These are phyloP conservation scores for Chaetogeoica ovagalla DNA, from an alignment of 2,888 invertebrate genomes.

Conservation along the genomic window DNA sequence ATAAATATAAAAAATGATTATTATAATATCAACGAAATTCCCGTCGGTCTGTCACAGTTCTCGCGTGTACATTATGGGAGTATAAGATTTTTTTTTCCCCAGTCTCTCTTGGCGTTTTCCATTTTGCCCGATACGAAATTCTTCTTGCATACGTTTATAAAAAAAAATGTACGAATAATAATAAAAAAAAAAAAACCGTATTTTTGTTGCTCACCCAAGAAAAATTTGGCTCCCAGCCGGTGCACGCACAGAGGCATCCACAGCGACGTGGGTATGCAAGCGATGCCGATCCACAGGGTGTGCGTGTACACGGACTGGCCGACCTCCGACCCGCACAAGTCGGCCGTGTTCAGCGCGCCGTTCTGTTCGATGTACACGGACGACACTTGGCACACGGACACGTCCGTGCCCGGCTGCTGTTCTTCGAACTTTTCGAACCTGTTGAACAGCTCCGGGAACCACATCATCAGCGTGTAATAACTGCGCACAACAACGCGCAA, in stretches of 20 bases:
- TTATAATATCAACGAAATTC: too few species aligned
- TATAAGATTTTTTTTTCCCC: too few species aligned
- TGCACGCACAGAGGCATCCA: conserved; percentile 79
- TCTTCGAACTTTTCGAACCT: conserved; percentile 77
- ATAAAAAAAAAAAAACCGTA: too few species aligned
- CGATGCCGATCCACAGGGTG: conserved; percentile 77
- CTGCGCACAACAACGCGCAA: conserved; percentile 61
- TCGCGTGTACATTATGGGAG: too few species aligned
- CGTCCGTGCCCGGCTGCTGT: conserved; percentile 68
- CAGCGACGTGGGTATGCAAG: conserved; percentile 78
- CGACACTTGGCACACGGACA: conserved; percentile 76
- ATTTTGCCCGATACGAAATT: too few species aligned
- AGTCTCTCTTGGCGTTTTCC: too few species aligned
- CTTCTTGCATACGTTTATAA: too few species aligned
- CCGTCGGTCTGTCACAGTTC: too few species aligned
- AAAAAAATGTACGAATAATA: too few species aligned
- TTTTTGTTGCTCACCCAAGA: conserved; percentile 69
- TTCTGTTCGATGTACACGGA: conserved; percentile 64
- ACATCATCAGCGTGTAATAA: conserved; percentile 88
- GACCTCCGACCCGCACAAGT: conserved; percentile 67
- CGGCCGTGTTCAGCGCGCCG: conserved; percentile 5
- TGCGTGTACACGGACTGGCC: conserved; percentile 73
- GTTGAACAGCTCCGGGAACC: conserved; percentile 88
- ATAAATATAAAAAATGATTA: too few species aligned
- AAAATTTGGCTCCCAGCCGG: conserved; percentile 78